A percentile compares a stretch with the other conserved stretches of the same genome.
phyloP scores from a whole-genome alignment of 2,113 vertebrate genomes.

The Lanius collurio region DNA sequence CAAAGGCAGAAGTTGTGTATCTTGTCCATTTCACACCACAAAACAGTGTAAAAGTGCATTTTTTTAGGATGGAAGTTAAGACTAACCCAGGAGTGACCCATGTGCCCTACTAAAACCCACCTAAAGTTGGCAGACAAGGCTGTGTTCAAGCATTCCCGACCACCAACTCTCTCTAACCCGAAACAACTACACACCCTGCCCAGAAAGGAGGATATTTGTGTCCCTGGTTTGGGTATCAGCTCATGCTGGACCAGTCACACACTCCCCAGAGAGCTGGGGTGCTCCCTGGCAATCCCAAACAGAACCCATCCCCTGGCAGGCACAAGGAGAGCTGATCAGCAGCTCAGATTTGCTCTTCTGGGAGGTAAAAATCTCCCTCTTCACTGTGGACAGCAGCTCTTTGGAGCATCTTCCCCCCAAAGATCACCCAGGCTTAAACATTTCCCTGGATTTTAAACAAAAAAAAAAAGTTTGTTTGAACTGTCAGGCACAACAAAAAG shows the following conservation, averaged over 20 bases:
- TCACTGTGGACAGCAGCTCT: not conserved
- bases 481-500: not conserved
- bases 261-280: fast-evolving
- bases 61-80: not conserved
- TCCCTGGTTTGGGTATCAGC: not conserved
- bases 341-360: not conserved
- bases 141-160: not conserved
- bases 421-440: not conserved
- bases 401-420: not conserved
- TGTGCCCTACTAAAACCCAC: not conserved
- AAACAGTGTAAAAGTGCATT: not conserved
- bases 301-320: not conserved
- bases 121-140: not conserved
- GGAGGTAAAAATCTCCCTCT: not conserved
- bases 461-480: not conserved
- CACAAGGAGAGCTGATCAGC: not conserved
- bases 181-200: not conserved
- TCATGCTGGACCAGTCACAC: fast-evolving
- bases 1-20: not conserved
- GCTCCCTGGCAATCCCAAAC: not conserved
- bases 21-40: not conserved
- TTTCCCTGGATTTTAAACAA: not conserved
- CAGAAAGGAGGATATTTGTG: not conserved
- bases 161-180: not conserved
- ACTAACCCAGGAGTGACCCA: not conserved